A percentile compares a stretch with the other conserved stretches of the same genome.
Conservation (phyloP, 2,888 invertebrate species). For the Labia minor region DNA sequence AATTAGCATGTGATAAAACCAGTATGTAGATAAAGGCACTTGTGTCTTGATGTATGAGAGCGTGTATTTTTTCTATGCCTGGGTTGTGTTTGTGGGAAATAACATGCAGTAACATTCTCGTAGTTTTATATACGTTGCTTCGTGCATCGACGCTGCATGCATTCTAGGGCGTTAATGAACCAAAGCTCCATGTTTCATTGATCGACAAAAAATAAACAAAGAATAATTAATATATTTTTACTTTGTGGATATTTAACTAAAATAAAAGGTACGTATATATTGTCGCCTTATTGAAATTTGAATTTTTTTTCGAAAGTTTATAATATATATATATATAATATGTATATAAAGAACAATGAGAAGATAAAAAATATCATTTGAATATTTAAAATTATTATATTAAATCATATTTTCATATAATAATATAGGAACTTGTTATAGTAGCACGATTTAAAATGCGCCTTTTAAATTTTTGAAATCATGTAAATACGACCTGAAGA, state of each 20-base stretch:
- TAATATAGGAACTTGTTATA: too few relatives aligned
- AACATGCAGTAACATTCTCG: neutral
- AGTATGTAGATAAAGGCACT: neutral
- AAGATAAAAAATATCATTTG: too few relatives aligned
- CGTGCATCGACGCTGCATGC: neutral
- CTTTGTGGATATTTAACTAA: neutral
- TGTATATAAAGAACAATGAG: too few relatives aligned
- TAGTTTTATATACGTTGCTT: neutral
- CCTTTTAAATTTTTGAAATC: too few relatives aligned
- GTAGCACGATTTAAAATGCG: too few relatives aligned
- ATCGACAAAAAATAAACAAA: neutral
- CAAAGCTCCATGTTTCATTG: neutral
- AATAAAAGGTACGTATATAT: too few relatives aligned
- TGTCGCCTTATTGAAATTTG: too few relatives aligned
- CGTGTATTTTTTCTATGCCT: neutral
- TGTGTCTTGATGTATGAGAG: neutral
- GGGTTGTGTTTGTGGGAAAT: neutral
- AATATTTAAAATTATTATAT: too few relatives aligned
- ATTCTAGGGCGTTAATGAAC: neutral
- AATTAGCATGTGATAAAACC: conserved; percentile 5
- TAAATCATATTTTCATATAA: too few relatives aligned
- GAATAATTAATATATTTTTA: neutral
- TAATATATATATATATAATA: too few relatives aligned
- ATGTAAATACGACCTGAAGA: too few relatives aligned
- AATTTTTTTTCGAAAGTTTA: too few relatives aligned